A percentile compares a stretch with the other conserved stretches of the same genome.
Conservation (phyloP, 2,888 invertebrate genomes). For the Lasioglossum leucozonium region DNA sequence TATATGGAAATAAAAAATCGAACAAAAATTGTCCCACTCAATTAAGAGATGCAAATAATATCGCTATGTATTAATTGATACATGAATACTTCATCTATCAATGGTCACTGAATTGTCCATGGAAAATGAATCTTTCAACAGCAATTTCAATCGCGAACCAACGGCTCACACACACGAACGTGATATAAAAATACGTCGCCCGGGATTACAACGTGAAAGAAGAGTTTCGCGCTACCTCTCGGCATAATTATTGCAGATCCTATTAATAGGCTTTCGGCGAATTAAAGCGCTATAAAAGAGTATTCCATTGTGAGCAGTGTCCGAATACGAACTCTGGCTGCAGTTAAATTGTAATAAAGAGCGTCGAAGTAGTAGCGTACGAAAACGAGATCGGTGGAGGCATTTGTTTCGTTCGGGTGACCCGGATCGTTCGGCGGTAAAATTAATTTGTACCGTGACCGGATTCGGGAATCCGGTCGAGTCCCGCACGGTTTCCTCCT, state of each 20-base stretch:
- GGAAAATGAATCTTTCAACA: too few relatives aligned
- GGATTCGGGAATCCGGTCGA: conserved; percentile 57
- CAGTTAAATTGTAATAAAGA: background rate
- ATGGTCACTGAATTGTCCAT: too few relatives aligned
- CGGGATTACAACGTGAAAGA: background rate
- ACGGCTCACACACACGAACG: background rate
- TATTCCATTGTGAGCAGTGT: background rate
- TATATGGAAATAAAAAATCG: too few relatives aligned
- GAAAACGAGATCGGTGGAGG: background rate
- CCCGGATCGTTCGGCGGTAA: conserved; percentile 10
- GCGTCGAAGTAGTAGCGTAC: background rate
- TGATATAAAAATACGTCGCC: background rate
- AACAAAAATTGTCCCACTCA: too few relatives aligned
- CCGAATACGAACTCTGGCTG: background rate
- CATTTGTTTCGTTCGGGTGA: background rate
- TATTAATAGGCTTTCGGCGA: background rate
- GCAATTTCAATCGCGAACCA: too few relatives aligned
- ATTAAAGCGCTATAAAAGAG: background rate
- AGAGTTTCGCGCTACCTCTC: background rate
- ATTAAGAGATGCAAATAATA: too few relatives aligned
- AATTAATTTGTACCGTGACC: conserved; percentile 67
- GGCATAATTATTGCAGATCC: background rate
- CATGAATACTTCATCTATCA: too few relatives aligned
- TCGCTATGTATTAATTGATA: too few relatives aligned
- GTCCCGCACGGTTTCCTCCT: conserved; percentile 29